Base-by-base conservation (phyloP, 2,888 invertebrate species). In the Beris morrisii region DNA sequence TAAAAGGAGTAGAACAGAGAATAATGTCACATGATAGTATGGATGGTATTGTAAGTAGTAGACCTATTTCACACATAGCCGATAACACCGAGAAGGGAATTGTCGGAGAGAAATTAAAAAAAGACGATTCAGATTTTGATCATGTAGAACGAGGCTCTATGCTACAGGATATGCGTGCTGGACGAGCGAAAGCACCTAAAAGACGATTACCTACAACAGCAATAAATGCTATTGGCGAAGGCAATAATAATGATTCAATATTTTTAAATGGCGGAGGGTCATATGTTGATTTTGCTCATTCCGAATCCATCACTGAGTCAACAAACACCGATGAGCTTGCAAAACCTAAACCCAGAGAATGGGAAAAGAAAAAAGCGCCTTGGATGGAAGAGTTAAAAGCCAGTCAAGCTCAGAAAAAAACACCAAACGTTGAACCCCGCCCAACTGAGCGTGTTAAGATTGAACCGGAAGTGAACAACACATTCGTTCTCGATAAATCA, bases 361-460 rank as follows among this genome's bases (percentile, higher is more conserved):
- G 88, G 87, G 88, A 88, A 78, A 89, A 88, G 74, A 87, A 87
- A 73, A 86, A 85, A 74, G 89, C 88, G 55, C 91, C 92, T 0
- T 92, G 91, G 91, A 88, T 92, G 84, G 89, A 86, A 71, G 92
- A 92, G 76, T 84, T 92, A 71, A 91, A 91, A 75, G 83, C 90
- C 70, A 91, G 88, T 74, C 92, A 92, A 78, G 79, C 76, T 9
- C 78, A 79, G 65, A 80, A 79, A 69, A 72, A 72, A 15, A 77
- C 79, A 52, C 80, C 81, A 30, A 78, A 67, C 68, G 73, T 79
- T 6, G 78, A 79, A 59, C 76, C 77, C 7, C 74, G 75, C 48
- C 70, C 73, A 44, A 58, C 66, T 0, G 70, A 70, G 12, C 57
- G 66, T 22, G 55, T 32, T 13, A 58, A 45, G n/a, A 38, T 38